These are phyloP conservation scores for Felis chaus DNA, from an alignment of 2,113 vertebrate species.

Conservation along the genomic window DNA sequence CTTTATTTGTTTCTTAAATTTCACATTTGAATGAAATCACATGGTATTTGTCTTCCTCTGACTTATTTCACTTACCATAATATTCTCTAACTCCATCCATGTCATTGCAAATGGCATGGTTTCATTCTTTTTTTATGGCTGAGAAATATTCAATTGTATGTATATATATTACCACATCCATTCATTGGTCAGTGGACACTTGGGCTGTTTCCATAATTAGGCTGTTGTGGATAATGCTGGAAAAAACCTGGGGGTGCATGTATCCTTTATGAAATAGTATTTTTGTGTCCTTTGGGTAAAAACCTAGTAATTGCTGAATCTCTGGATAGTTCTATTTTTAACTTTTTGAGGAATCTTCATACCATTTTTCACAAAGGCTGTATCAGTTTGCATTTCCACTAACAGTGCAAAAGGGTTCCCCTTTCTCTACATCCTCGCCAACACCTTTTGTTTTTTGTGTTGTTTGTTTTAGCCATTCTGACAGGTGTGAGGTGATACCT, in stretches of 20 bases:
- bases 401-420: neutral
- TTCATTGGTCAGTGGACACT: neutral
- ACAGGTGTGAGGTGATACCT: neutral
- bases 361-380: neutral
- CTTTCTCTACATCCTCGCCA: neutral
- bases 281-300: neutral
- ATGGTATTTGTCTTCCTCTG: neutral
- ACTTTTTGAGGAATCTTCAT: neutral
- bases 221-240: neutral
- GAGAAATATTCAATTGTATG: neutral
- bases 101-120: neutral
- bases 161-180: neutral
- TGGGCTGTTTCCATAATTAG: neutral
- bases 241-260: neutral
- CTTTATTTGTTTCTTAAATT: neutral
- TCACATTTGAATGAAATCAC: neutral
- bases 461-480: neutral
- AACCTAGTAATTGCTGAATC: neutral
- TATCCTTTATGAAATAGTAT: neutral
- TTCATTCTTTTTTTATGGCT: neutral
- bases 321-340: neutral
- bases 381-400: neutral
- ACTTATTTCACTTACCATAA: neutral
- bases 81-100: neutral
- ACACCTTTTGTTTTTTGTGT: neutral